A percentile compares a stretch with the other conserved stretches of the same genome.
Evolutionary conservation across 2,888 invertebrate species (phyloP).

Genomic region (Lycia hirtaria): DNA sequence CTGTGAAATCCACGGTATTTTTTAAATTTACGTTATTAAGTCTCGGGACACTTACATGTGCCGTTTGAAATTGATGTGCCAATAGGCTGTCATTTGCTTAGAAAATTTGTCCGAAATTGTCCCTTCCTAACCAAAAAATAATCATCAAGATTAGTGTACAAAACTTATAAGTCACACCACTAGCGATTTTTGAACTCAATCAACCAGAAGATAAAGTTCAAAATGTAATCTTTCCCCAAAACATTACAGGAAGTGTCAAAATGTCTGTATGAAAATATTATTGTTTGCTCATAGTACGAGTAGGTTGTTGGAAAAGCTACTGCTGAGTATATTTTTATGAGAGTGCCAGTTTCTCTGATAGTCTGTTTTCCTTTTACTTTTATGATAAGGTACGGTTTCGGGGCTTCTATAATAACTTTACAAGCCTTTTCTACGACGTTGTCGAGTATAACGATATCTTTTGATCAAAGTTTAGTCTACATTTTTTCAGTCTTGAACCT

Average conservation of each 20-base stretch:
- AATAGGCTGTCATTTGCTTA: too few relatives aligned
- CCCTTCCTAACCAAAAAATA: too few relatives aligned
- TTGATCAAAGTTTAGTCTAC: neutral
- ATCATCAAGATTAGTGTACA: too few relatives aligned
- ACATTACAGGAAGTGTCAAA: conserved; percentile 30
- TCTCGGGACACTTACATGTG: too few relatives aligned
- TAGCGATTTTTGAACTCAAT: conserved; percentile 29
- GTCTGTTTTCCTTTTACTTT: conserved; percentile 30
- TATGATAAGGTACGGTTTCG: conserved; percentile 27
- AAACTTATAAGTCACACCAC: too few relatives aligned
- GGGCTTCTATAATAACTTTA: conserved; percentile 19
- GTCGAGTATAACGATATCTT: neutral
- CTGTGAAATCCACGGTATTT: too few relatives aligned
- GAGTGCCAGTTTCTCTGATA: conserved; percentile 34
- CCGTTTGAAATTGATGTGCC: too few relatives aligned
- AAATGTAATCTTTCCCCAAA: conserved; percentile 17
- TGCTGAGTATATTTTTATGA: conserved; percentile 31
- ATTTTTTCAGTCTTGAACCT: neutral
- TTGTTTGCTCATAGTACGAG: conserved; percentile 35
- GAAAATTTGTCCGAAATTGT: too few relatives aligned
- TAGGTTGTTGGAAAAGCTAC: conserved; percentile 28
- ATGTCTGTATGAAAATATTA: conserved; percentile 38
- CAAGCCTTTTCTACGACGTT: conserved; percentile 3
- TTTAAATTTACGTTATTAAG: too few relatives aligned
- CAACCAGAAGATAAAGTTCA: conserved; percentile 17